These are phyloP conservation scores for Hippoglossus stenolepis DNA, from an alignment of 2,113 vertebrate genomes.

Conservation along the genomic window DNA sequence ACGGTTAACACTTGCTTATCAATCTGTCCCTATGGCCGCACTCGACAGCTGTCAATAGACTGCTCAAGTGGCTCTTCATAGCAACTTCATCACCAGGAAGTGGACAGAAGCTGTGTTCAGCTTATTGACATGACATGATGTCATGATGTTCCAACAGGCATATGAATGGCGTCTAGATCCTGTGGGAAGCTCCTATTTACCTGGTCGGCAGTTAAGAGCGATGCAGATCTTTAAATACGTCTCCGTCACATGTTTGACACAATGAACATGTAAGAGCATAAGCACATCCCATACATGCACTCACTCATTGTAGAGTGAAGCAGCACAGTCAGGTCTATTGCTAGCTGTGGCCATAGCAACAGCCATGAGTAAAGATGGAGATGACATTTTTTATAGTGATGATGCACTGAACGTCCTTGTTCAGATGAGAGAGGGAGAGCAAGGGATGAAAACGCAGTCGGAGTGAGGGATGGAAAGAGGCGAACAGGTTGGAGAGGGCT, in stretches of 20 bases:
- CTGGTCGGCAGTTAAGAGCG: background rate
- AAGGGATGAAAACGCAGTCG: constrained; percentile 40
- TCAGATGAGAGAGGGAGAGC: constrained; percentile 51
- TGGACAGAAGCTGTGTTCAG: constrained; percentile 1
- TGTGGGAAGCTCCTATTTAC: background rate
- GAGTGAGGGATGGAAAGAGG: constrained; percentile 23
- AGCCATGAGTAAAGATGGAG: constrained; percentile 67
- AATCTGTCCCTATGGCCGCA: constrained; percentile 52
- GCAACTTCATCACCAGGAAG: constrained; percentile 44
- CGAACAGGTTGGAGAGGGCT: background rate
- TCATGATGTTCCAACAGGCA: constrained; percentile 12
- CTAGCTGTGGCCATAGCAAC: constrained; percentile 81
- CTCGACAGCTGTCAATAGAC: constrained; percentile 61
- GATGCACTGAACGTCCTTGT: constrained; percentile 73
- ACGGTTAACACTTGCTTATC: constrained; percentile 61
- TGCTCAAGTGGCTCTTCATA: constrained; percentile 50
- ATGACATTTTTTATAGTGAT: constrained; percentile 53
- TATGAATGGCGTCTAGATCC: background rate
- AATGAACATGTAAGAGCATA: constrained; percentile 17
- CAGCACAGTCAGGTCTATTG: constrained; percentile 69
- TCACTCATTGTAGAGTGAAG: constrained; percentile 40
- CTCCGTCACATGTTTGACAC: constrained; percentile 27
- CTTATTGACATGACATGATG: background rate
- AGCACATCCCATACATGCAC: constrained; percentile 33
- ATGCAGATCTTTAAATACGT: constrained; percentile 13